Evolutionary conservation across 35 echinoderm and acorn worm genomes (phyloP), one percentile per base, ranked within the genome.

Genomic region (Lytechinus pictus): DNA sequence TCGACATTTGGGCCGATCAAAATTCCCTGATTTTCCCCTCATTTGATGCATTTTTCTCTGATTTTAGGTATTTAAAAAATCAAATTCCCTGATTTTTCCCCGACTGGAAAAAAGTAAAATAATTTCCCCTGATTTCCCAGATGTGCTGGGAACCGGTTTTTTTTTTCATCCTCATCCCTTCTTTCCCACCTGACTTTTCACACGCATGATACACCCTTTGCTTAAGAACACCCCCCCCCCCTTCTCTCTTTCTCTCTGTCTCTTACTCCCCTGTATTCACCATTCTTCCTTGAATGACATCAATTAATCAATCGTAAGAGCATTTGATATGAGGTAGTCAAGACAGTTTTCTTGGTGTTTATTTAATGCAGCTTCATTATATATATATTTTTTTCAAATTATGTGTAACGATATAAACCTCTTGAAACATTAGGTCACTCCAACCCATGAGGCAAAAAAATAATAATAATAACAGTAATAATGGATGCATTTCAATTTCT

Each of bases 271-370:
- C 7, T 90, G 1, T 1, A 10, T 89, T 10, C 27, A 11, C 19
- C 24, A 9, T 9, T 89, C 87, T 89, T n/a, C 51, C 52, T 19
- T 2, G 7, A 29, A 27, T 53, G 52, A 90, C 88, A 90, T 90
- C 6, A 90, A 90, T 54, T 16, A 88, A 88, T 88, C 1, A 44
- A 90, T 44, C 10, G 11, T 16, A 93, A 29, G 28, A 79, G 66
- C n/a, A 16, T 0, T 6, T 79, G 66, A 24, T 93, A 53, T 93
- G 92, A 93, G 92, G 92, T 93, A 93, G 92, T 93, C 92, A 93
- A 55, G 92, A 93, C 92, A 93, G 66, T 93, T 93, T 93, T 93
- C 92, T 93, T 93, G 53, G 92, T 93, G 51, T 93, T 93, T 93
- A 93, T 93, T 93, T 57, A 90, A 93, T 93, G 92, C 92, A 93